Percentiles rank a stretch among this genome's conserved stretches.
Evolutionary conservation across 2,888 invertebrate species (phyloP).

Genomic region (Lasius platythorax): DNA sequence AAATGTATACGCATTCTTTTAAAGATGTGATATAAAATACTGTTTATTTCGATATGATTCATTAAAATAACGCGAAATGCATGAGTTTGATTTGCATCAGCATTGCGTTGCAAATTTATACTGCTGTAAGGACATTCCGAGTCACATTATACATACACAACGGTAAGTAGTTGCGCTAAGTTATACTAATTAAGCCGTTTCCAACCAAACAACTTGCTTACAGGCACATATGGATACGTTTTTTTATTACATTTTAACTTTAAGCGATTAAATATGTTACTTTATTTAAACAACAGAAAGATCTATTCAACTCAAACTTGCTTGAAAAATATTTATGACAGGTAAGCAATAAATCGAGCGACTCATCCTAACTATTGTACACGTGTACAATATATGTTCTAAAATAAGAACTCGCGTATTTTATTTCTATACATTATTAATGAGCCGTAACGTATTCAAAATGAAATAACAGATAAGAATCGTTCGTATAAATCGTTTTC

Average conservation of each 20-base stretch:
- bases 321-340: slow-evolving; percentile 13
- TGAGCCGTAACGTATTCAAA: neutral
- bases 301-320: slow-evolving; percentile 10
- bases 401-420: neutral
- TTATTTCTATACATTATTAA: slow-evolving; percentile 6
- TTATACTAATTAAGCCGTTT: slow-evolving; percentile 39
- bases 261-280: slow-evolving; percentile 28
- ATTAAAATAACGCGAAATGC: slow-evolving; percentile 32
- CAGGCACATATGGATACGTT: neutral
- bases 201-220: neutral
- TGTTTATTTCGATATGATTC: neutral
- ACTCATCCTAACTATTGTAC: neutral
- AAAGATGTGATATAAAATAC: slow-evolving; percentile 16
- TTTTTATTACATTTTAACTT: slow-evolving; percentile 9
- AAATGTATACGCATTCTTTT: neutral
- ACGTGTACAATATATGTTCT: neutral
- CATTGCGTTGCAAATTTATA: slow-evolving; percentile 19
- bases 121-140: neutral
- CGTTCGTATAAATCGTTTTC: neutral
- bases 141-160: neutral
- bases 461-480: neutral
- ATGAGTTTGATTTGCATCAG: slow-evolving; percentile 40
- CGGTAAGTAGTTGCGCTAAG: slow-evolving; percentile 8
- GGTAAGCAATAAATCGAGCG: neutral
- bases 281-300: slow-evolving; percentile 35